Evolutionary conservation across 2,797 vertebrate genomes (phyloP).

Genomic region (Xyrichtys novacula): DNA sequence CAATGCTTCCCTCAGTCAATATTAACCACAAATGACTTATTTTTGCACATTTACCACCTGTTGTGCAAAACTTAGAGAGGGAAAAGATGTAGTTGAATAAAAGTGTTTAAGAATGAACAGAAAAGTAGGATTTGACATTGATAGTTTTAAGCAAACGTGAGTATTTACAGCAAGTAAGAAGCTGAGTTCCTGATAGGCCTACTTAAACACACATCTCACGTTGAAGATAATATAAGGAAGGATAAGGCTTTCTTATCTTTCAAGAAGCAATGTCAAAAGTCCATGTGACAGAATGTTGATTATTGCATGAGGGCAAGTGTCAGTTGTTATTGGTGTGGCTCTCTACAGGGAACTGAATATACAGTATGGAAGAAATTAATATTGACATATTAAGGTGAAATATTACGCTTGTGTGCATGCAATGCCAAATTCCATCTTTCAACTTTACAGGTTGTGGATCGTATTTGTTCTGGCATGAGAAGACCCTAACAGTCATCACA

Average conservation of each 20-base stretch:
- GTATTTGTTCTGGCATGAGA: conserved; percentile 80
- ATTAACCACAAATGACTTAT: not conserved
- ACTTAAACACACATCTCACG: conserved; percentile 9
- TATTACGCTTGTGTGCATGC: too few species aligned
- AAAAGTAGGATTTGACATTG: not conserved
- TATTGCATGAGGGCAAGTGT: conserved; percentile 53
- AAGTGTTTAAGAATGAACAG: not conserved
- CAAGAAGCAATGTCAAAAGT: conserved; percentile 73
- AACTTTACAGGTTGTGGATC: conserved; percentile 56
- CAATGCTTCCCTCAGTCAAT: not conserved
- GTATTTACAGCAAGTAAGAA: not conserved
- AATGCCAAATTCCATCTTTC: not conserved
- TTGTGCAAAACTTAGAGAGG: not conserved
- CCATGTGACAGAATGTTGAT: conserved; percentile 52
- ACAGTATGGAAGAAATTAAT: not conserved
- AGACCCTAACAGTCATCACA: conserved; percentile 51
- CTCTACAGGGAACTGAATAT: not conserved
- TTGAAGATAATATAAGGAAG: conserved; percentile 34
- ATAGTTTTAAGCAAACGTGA: not conserved
- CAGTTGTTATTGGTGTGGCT: conserved; percentile 21
- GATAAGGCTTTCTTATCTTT: conserved; percentile 69
- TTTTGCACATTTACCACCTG: not conserved
- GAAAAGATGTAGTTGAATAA: not conserved
- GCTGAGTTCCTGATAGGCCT: not conserved
- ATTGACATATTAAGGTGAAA: too few species aligned